A percentile compares a stretch with the other conserved stretches of the same genome.
Evolutionary conservation across 2,888 invertebrate species (phyloP).

Genomic region (Tiphia femorata): DNA sequence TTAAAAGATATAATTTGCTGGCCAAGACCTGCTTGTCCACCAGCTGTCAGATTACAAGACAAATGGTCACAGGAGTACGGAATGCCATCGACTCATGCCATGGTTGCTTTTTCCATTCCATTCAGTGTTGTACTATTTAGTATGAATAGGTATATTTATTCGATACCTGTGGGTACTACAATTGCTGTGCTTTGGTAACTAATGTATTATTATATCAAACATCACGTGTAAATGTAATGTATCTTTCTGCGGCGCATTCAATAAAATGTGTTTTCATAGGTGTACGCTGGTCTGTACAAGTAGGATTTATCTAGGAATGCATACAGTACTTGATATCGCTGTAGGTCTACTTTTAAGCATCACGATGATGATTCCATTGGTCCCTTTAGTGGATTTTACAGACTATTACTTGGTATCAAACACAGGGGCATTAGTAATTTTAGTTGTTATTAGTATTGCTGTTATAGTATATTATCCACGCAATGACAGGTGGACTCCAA

Average conservation of each 20-base stretch:
- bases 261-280: slow-evolving; percentile 59
- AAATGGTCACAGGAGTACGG: slow-evolving; percentile 95
- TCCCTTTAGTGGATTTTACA: slow-evolving; percentile 81
- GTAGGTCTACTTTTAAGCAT: slow-evolving; percentile 81
- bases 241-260: too few relatives aligned
- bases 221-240: too few relatives aligned
- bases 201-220: background rate
- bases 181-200: slow-evolving; percentile 74
- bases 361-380: slow-evolving; percentile 77
- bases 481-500: slow-evolving; percentile 90
- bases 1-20: slow-evolving; percentile 89
- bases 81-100: slow-evolving; percentile 95
- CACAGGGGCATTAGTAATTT: slow-evolving; percentile 75
- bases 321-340: slow-evolving; percentile 88
- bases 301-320: slow-evolving; percentile 93
- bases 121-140: slow-evolving; percentile 87
- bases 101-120: slow-evolving; percentile 90
- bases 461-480: slow-evolving; percentile 85
- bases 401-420: slow-evolving; percentile 81
- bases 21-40: slow-evolving; percentile 87
- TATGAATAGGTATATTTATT: slow-evolving; percentile 83
- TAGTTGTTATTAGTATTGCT: slow-evolving; percentile 76
- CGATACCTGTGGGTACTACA: slow-evolving; percentile 73
- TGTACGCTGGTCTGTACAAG: slow-evolving; percentile 86
- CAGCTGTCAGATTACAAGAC: slow-evolving; percentile 85